A percentile compares a stretch with the other conserved stretches of the same genome.
These are phyloP conservation scores for Heliocidaris erythrogramma DNA, from an alignment of 35 echinoderm and acorn worm species.

Conservation along the genomic window DNA sequence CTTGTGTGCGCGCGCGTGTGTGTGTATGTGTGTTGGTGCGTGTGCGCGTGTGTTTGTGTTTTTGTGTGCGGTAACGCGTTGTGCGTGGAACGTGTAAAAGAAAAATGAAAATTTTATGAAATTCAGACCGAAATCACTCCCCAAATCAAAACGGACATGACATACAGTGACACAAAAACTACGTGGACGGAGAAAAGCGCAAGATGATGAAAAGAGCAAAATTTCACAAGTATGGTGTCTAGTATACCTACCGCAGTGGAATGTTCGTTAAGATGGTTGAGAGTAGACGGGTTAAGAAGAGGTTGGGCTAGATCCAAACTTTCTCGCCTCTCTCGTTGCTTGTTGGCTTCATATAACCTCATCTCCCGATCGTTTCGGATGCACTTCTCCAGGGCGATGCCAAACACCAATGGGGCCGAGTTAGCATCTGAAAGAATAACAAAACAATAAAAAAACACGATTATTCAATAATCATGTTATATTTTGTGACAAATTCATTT, in stretches of 20 bases:
- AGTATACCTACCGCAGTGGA: constrained; percentile 12
- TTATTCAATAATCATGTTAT: not conserved
- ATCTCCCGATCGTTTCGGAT: constrained; percentile 67
- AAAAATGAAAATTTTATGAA: too few species aligned
- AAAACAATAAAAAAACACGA: not conserved
- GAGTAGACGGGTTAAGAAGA: not conserved
- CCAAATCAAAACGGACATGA: too few species aligned
- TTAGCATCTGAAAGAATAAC: constrained; percentile 46
- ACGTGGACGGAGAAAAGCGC: not conserved
- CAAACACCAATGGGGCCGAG: constrained; percentile 65
- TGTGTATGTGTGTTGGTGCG: not conserved
- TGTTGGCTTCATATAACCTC: constrained; percentile 56
- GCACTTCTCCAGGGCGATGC: constrained; percentile 78
- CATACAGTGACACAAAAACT: not conserved
- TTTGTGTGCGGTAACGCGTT: too few species aligned
- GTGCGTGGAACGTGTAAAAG: too few species aligned
- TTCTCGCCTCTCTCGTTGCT: constrained; percentile 64
- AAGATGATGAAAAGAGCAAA: not conserved
- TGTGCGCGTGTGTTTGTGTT: not conserved
- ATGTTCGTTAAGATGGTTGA: constrained; percentile 34
- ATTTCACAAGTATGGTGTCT: not conserved
- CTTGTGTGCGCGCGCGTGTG: not conserved
- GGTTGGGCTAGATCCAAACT: constrained; percentile 70
- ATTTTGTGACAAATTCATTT: not conserved
- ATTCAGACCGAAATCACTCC: too few species aligned